Conservation (phyloP, 1,140 invertebrate species). For the Colletes gigas region DNA sequence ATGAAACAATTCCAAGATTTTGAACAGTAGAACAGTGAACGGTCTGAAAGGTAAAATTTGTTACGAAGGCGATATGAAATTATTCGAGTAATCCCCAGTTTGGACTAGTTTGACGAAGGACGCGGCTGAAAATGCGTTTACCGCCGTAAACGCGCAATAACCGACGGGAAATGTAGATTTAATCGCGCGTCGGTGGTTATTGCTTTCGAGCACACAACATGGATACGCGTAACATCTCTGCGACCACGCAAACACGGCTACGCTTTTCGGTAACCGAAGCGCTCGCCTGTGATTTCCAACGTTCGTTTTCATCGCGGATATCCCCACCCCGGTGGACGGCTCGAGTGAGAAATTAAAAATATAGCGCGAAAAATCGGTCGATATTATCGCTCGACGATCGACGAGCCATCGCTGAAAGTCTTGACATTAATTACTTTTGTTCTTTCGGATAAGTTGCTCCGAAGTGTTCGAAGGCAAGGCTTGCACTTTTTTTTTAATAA, state of each 20-base stretch:
- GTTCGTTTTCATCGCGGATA: slow-evolving; percentile 2
- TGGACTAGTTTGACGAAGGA: no score
- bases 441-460: no score
- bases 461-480: no score
- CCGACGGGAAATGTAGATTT: slow-evolving; percentile 14
- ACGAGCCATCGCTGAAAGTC: no score
- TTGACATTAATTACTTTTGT: no score
- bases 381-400: no score
- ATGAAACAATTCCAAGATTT: no score
- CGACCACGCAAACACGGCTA: not conserved
- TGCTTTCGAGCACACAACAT: not conserved
- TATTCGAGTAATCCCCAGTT: not conserved
- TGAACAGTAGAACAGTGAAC: no score
- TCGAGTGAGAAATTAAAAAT: slow-evolving; percentile 17
- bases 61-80: no score
- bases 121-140: not conserved
- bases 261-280: not conserved
- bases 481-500: no score
- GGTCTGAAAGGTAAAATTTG: no score
- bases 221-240: no score
- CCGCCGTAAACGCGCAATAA: not conserved
- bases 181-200: slow-evolving; percentile 13
- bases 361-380: not conserved
- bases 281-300: not conserved
- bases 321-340: not conserved